Base-by-base conservation (phyloP, 2,113 vertebrate species). In the Lepidothrix coronata region DNA sequence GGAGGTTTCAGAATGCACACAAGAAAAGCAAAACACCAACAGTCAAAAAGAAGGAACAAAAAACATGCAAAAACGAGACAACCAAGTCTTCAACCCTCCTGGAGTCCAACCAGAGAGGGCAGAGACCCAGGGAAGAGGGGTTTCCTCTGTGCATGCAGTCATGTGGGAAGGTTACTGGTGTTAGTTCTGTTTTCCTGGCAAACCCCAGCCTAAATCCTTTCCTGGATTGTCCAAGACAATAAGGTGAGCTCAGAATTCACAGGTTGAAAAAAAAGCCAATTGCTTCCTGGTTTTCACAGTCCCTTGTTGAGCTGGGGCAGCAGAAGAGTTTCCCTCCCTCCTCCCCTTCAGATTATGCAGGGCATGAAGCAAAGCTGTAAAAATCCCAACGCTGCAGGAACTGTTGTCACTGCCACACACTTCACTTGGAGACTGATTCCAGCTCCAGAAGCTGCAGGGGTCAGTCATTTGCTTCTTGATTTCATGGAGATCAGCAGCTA, bases 111-210 rank as follows among this genome's bases (percentile, higher is more conserved):
- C 96, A 73, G 63, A 93, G 93, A 92, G 76, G 81, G 65, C 73
- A 52, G 68, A 86, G 75, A 16, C 33, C 3, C 0, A 18, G 91
- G 85, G 44, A 89, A 44, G 84, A 65, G 74, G 63, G 57, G 68
- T 73, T 61, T 66, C 96, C 95, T 86, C 97, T 97, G 98, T 96
- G 98, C 98, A 97, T 94, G 96, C 97, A 97, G 85, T 79, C 95
- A 97, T 41, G 78, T 81, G 79, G 95, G 83, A 63, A 37, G 43
- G 97, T 98, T 98, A 98, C 39, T 97, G 71, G 89, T 95, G 98
- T 98, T 98, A 98, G 98, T 98, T 61, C 17, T 12, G 85, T 52
- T 90, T 70, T 65, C 30, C 76, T 90, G 92, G 70, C 80, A 91
- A 91, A 18, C 19, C 62, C 89, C 89, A 85, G 92, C 95, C 94